Evolutionary conservation across 92 coral and sea anemone genomes (phyloP).

Genomic region (Epizoanthus illoricatus): DNA sequence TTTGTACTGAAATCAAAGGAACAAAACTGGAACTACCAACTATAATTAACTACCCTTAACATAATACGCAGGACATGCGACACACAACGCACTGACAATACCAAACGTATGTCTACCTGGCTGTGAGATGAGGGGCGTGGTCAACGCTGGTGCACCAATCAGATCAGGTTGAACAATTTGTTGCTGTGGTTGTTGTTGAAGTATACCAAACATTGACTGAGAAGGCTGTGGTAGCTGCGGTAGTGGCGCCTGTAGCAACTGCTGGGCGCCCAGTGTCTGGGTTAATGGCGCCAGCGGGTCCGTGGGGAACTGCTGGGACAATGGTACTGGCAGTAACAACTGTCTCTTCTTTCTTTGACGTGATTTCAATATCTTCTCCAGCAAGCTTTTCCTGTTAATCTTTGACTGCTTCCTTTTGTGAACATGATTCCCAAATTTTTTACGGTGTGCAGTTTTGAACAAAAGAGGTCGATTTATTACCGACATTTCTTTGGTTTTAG

Average conservation of each 20-base stretch:
- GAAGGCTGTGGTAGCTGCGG: slow-evolving; percentile 5
- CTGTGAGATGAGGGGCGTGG: slow-evolving; percentile 15
- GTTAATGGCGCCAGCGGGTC: neutral
- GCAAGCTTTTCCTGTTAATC: neutral
- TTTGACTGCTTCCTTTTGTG: neutral
- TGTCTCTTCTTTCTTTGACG: slow-evolving; percentile 22
- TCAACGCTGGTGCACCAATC: neutral
- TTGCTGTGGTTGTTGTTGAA: slow-evolving; percentile 21
- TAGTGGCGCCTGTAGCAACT: neutral
- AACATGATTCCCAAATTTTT: neutral
- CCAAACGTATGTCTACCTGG: neutral
- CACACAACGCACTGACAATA: neutral
- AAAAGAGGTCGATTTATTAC: neutral
- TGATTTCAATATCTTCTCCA: neutral
- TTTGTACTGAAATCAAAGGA: too few species aligned
- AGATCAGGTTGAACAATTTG: slow-evolving; percentile 16
- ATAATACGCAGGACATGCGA: neutral
- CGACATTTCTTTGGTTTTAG: neutral
- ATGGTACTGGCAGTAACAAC: slow-evolving; percentile 8
- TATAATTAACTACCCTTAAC: neutral
- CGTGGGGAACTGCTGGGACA: neutral
- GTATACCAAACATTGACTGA: slow-evolving; percentile 10
- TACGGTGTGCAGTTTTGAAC: neutral
- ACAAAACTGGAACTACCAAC: too few species aligned
- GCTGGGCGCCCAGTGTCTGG: slow-evolving; percentile 20